Evolutionary conservation across 1,140 invertebrate genomes (phyloP), one percentile per base, ranked within the genome.

Genomic region (Hyles vespertilio): DNA sequence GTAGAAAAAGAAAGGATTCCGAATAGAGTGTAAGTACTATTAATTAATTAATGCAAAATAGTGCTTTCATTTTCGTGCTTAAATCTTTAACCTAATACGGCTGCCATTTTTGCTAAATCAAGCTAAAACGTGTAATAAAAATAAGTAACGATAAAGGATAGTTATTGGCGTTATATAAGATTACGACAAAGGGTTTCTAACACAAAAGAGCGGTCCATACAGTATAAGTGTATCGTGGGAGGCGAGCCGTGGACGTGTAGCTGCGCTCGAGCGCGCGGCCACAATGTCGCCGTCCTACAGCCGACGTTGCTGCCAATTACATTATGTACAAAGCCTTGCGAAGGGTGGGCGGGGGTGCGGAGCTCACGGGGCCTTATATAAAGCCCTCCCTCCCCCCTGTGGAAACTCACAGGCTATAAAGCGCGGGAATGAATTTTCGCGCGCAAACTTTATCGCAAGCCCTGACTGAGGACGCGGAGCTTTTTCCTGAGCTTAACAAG

Each of bases 341-440:
- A 54, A 54, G 66, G 58, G 51, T 12, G 5, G 22, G 50, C 46
- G 36, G 36, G 50, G 61, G 9, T 59, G 43, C 50, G 61, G 51
- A 51, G 59, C 56, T 65, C 58, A 71, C 45, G 71, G 54, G 48
- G 58, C 56, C 60, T 66, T 75, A 74, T 79, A 64, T 79, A 79
- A 51, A 58, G 40, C 62, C 53, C 47, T 36, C 65, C 56, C 56
- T 59, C 67, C 67, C 63, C 65, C 61, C 58, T 60, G 56, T 65
- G 71, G 66, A 79, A 78, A 76, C 73, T 75, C 74, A 67, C 61
- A 63, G 61, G 65, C 65, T 79, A 70, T 80, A 79, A 82, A 83
- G 77, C 81, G 81, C 81, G 79, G 79, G 77, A 85, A 83, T 74
- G 80, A 79, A 65, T 79, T 87, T 87, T 82, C 79, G 69, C 80